Evolutionary conservation across 2,888 invertebrate genomes (phyloP), one percentile per base, ranked within the genome.

Genomic region (Acleris holmiana): DNA sequence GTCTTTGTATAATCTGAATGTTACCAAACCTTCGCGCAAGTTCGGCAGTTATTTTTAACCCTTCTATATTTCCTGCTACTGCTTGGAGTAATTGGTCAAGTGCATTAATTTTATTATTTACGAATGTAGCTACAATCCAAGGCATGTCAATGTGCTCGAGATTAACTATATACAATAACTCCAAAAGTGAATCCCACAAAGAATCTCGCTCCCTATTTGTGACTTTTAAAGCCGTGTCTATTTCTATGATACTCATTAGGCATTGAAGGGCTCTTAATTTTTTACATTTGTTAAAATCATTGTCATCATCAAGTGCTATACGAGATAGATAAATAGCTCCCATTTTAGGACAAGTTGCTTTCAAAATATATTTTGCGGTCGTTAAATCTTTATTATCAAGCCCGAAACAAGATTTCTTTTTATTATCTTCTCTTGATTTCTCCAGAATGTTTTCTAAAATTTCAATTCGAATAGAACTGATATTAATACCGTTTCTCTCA

Each of bases 321-420:
- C 92, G 82, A 15, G 91, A 91, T 69, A 93, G 78, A 73, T 93
- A 93, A 69, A 93, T 89, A 15, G 92, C 93, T 4, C 91, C 89
- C 90, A 93, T 91, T 83, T 91, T 93, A 18, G 91, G 88, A 71
- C 93, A 92, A 18, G 93, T 92, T 58, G 91, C 93, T 79, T 88
- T 91, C 19, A 93, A 75, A 73, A 93, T 92, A 74, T 91, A 93
- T 74, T 93, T 93, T 18, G 90, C 91, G 53, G 84, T 93, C 74
- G 88, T 83, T 68, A 93, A 79, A 68, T 88, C 88, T 71, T 79
- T 86, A 46, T 77, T 82, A 67, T 82, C 82, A 41, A 93, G 77
- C 50, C 85, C 82, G 2, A 81, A 74, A 61, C 72, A 70, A 49
- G 71, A 71, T 72, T 82, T 83, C 60, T 71, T 75, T 62, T 81